Evolutionary conservation across 2,888 invertebrate genomes (phyloP).

Genomic region (Heliconius ethilla): DNA sequence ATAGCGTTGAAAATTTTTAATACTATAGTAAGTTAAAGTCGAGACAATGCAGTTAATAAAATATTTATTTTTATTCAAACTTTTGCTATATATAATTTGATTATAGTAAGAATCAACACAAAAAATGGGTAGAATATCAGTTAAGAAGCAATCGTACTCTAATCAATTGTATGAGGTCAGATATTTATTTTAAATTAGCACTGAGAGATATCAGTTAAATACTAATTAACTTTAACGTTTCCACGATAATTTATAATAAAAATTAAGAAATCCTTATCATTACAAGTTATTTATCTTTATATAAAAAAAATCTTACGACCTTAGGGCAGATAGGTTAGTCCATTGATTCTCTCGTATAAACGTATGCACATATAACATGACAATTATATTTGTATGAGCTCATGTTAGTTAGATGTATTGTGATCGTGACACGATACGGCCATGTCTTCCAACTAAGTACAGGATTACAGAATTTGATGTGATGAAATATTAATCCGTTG

Average conservation of each 20-base stretch:
- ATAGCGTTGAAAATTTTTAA: no score
- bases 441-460: constrained; percentile 13
- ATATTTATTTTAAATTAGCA: not conserved
- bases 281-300: no score
- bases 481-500: constrained; percentile 20
- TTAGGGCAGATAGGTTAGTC: no score
- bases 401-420: constrained; percentile 1
- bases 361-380: not conserved
- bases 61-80: no score
- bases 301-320: no score
- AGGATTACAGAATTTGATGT: constrained; percentile 7
- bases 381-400: constrained; percentile 1
- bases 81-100: not conserved
- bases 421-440: constrained; percentile 6
- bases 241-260: not conserved
- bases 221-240: not conserved
- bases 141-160: not conserved
- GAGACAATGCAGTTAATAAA: no score
- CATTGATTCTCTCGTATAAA: not conserved
- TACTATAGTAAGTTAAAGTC: no score
- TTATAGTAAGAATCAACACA: not conserved
- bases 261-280: not conserved
- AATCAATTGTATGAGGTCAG: not conserved
- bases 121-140: not conserved
- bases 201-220: not conserved